phyloP scores from a whole-genome alignment of 1,140 invertebrate species.

The Drosophila lowei region DNA sequence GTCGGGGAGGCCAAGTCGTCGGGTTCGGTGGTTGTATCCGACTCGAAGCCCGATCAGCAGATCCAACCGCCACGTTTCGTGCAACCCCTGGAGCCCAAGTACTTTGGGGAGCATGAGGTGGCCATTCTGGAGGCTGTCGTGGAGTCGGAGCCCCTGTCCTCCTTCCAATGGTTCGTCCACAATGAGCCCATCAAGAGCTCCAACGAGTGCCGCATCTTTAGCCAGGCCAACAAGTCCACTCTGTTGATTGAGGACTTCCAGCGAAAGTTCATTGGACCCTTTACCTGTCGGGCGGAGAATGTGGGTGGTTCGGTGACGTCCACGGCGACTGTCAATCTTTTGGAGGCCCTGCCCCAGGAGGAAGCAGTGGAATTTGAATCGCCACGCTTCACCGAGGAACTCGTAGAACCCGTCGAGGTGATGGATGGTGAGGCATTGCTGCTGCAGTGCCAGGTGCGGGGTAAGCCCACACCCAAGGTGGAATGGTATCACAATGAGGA shows the following conservation, averaged over 20 bases:
- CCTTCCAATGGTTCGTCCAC: slow-evolving; percentile 94
- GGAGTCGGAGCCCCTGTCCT: slow-evolving; percentile 89
- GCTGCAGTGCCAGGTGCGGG: slow-evolving; percentile 89
- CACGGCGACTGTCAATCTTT: slow-evolving; percentile 89
- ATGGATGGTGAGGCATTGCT: slow-evolving; percentile 96
- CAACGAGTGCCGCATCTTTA: slow-evolving; percentile 88
- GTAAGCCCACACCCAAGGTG: slow-evolving; percentile 92
- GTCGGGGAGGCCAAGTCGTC: slow-evolving; percentile 91
- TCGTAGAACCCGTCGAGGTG: slow-evolving; percentile 88
- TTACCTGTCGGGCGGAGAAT: slow-evolving; percentile 95
- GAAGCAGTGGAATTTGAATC: slow-evolving; percentile 87
- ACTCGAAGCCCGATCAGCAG: slow-evolving; percentile 85
- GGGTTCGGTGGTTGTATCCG: slow-evolving; percentile 88
- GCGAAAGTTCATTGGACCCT: slow-evolving; percentile 89
- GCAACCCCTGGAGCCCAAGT: slow-evolving; percentile 88
- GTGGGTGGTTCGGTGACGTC: slow-evolving; percentile 92
- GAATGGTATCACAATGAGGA: slow-evolving; percentile 91
- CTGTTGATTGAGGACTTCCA: slow-evolving; percentile 91
- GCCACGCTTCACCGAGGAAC: slow-evolving; percentile 89
- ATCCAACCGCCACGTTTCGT: slow-evolving; percentile 90
- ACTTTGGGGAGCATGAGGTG: slow-evolving; percentile 89
- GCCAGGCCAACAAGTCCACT: slow-evolving; percentile 91
- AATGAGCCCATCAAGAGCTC: slow-evolving; percentile 85
- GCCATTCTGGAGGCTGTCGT: slow-evolving; percentile 91
- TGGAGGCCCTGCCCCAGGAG: slow-evolving; percentile 85